Percentiles rank a stretch among this genome's conserved stretches.
phyloP scores from a whole-genome alignment of 1,140 invertebrate species.

The Leptinotarsa undecemlineata region DNA sequence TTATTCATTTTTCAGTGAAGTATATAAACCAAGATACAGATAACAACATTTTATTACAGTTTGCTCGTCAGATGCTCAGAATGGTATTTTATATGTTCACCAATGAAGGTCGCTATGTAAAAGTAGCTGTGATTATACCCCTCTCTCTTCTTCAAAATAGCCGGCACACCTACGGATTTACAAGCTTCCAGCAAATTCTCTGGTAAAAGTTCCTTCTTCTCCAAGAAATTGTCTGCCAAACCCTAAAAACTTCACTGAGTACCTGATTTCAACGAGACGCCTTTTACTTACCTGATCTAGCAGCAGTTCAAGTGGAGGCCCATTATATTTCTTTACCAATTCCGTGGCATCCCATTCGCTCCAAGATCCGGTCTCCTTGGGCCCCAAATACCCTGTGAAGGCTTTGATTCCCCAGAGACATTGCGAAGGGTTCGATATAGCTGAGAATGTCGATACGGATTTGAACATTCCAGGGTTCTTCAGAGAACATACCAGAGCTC shows the following conservation, averaged over 20 bases:
- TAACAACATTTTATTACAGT: background rate
- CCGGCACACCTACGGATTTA: conserved; percentile 69
- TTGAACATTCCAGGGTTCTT: conserved; percentile 90
- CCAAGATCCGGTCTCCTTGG: conserved; percentile 69
- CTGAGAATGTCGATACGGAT: conserved; percentile 95
- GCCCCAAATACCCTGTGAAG: conserved; percentile 86
- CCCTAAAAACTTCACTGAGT: conserved; percentile 61
- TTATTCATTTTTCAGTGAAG: no score
- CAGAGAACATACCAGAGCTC: conserved; percentile 88
- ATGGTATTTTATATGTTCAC: conserved; percentile 92
- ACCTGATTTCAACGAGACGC: no score
- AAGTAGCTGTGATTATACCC: conserved; percentile 97
- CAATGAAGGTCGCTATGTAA: conserved; percentile 91
- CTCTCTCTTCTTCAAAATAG: conserved; percentile 78
- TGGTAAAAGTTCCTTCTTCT: conserved; percentile 78
- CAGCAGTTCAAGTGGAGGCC: conserved; percentile 81
- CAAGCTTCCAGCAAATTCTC: conserved; percentile 79
- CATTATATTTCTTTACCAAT: conserved; percentile 81
- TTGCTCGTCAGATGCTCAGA: conserved; percentile 64
- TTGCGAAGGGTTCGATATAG: conserved; percentile 87
- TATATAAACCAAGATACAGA: no score
- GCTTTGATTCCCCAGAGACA: conserved; percentile 89
- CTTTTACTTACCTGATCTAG: conserved; percentile 80
- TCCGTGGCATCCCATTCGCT: conserved; percentile 87
- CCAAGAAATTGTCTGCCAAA: conserved; percentile 80